Base-by-base conservation (phyloP, 2,113 vertebrate species). In the Onychostruthus taczanowskii region DNA sequence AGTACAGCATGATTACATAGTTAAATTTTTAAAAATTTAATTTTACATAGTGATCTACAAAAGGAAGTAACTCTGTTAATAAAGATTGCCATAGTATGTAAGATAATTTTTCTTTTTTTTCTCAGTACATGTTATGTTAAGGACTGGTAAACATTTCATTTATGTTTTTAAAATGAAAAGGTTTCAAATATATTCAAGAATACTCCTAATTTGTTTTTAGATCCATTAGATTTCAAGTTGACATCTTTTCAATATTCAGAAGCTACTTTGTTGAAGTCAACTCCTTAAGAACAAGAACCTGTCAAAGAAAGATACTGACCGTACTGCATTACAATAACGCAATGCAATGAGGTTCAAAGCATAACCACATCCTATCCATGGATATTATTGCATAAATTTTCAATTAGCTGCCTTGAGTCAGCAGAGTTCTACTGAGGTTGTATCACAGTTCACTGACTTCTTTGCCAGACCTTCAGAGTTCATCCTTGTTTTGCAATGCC, bases 401-500 rank as follows among this genome's bases (percentile, higher is more conserved):
- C 87, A 92, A 68, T 94, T 91, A 93, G 84, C 61, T 64, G 61
- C 47, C 88, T 56, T 92, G 76, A 96, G 92, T 91, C 94, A 97
- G 92, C 94, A 94, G 59, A 89, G 63, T 83, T 94, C 86, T 80
- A 77, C 15, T 69, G 49, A 93, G 53, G 59, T 63, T 72, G 30
- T 56, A 86, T 37, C 83, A 80, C 31, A 84, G 43, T 43, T 93
- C 72, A 88, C 87, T 0, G 1, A 70, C 33, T 74, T 55, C 75
- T 46, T 15, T 86, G 79, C 79, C 89, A 94, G 89, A 91, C 84
- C 87, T 93, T 90, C 87, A 76, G 33, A 90, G 73, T 49, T 95
- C 78, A 92, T 74, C 89, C 78, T 93, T 64, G 23, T 35, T 90
- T 81, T 75, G 83, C 76, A 91, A 93, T 31, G 73, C 31, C 58